A percentile compares a stretch with the other conserved stretches of the same genome.
Conservation (phyloP, 1,140 invertebrate species). For the Sarcophaga peregrina region DNA sequence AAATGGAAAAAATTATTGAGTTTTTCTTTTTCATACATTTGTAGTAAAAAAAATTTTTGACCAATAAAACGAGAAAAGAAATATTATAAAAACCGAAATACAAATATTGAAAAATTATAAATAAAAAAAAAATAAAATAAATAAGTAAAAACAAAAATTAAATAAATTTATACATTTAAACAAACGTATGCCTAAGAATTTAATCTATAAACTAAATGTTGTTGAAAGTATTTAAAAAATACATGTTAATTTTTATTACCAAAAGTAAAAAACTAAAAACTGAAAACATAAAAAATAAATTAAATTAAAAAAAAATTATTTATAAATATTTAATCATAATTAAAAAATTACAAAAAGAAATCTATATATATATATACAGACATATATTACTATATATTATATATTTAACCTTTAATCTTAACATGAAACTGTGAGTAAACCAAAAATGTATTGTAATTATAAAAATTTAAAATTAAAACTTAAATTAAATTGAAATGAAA, state of each 20-base stretch:
- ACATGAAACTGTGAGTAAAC: too few species aligned
- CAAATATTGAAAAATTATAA: not conserved
- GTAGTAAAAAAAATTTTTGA: slow-evolving; percentile 6
- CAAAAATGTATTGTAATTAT: too few species aligned
- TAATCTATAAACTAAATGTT: slow-evolving; percentile 30
- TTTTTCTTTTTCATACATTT: slow-evolving; percentile 4
- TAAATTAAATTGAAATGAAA: too few species aligned
- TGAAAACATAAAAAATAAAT: not conserved
- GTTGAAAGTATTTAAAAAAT: slow-evolving; percentile 35
- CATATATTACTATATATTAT: too few species aligned
- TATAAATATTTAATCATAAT: slow-evolving; percentile 4
- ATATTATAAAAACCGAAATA: too few species aligned
- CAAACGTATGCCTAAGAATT: slow-evolving; percentile 14
- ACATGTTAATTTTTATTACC: slow-evolving; percentile 21
- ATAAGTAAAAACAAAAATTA: not conserved
- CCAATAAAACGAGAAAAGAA: too few species aligned
- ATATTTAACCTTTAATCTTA: too few species aligned
- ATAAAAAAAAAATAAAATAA: not conserved
- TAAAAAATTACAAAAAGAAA: not conserved
- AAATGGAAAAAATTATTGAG: too few species aligned
- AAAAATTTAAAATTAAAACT: too few species aligned
- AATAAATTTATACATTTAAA: slow-evolving; percentile 21
- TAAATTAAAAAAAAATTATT: not conserved
- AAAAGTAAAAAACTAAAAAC: not conserved
- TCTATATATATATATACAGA: too few species aligned